Conservation (phyloP, 2,797 vertebrate species). For the Champsocephalus esox region DNA sequence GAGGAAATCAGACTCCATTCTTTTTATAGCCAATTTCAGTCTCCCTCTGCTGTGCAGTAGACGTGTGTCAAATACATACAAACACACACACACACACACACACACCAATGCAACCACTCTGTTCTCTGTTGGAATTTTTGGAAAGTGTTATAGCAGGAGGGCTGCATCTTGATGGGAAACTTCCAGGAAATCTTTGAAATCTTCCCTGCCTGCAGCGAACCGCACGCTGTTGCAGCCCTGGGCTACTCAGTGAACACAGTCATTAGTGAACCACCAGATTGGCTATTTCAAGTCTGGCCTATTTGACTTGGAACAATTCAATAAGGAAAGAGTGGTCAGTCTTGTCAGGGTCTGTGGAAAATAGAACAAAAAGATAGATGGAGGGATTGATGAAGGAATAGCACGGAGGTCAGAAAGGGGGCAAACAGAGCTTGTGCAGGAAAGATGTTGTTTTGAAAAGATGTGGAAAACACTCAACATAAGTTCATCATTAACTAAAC, state of each 20-base stretch:
- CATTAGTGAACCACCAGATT: constrained; percentile 84
- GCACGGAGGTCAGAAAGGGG: constrained; percentile 52
- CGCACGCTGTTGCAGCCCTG: constrained; percentile 61
- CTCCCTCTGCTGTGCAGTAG: constrained; percentile 60
- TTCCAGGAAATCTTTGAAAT: constrained; percentile 77
- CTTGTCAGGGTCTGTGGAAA: constrained; percentile 78
- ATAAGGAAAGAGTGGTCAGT: constrained; percentile 80
- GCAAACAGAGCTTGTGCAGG: constrained; percentile 39
- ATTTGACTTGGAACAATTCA: constrained; percentile 85
- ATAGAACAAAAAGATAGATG: constrained; percentile 72
- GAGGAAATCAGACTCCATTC: constrained; percentile 76
- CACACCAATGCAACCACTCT: constrained; percentile 22
- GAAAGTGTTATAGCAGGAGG: constrained; percentile 60
- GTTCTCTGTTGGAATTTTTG: constrained; percentile 55
- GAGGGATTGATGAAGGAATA: constrained; percentile 67
- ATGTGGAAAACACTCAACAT: constrained; percentile 66
- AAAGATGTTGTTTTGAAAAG: constrained; percentile 62
- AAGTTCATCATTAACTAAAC: constrained; percentile 69
- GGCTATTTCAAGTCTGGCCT: constrained; percentile 82
- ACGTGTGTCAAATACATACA: constrained; percentile 44
- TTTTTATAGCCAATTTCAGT: constrained; percentile 79
- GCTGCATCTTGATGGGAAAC: constrained; percentile 66
- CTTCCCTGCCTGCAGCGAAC: constrained; percentile 60
- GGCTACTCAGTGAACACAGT: constrained; percentile 75
- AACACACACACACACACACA: constrained; percentile 9